These are phyloP conservation scores for Hyposoter didymator DNA, from an alignment of 2,888 invertebrate species.

Conservation along the genomic window DNA sequence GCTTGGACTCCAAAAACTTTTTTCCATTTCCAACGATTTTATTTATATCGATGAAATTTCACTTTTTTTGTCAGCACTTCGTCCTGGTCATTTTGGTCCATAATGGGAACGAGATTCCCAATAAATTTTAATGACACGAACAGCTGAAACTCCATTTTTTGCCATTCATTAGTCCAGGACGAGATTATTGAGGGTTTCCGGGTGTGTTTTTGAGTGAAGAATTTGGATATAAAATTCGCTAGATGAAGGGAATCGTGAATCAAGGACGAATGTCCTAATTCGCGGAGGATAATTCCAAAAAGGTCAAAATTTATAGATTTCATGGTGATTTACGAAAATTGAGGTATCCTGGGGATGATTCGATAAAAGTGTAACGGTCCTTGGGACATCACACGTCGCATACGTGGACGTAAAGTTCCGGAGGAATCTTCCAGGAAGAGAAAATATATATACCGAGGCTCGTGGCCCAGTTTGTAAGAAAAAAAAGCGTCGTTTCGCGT, in stretches of 20 bases:
- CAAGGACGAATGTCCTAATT: conserved; percentile 53
- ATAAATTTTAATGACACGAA: no score
- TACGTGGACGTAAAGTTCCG: conserved; percentile 52
- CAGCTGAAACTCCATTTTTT: background rate
- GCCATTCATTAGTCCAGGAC: background rate
- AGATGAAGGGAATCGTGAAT: conserved; percentile 35
- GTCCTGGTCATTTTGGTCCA: no score
- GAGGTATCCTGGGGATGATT: conserved; percentile 69
- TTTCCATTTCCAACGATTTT: background rate
- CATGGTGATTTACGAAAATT: conserved; percentile 74
- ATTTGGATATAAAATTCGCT: conserved; percentile 8
- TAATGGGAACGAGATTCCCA: no score
- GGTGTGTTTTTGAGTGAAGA: background rate
- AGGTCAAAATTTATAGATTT: conserved; percentile 68
- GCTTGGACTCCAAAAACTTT: background rate
- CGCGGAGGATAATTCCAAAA: conserved; percentile 36
- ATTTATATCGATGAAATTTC: background rate
- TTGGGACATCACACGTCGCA: conserved; percentile 59
- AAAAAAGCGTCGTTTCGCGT: conserved; percentile 50
- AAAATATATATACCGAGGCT: conserved; percentile 8
- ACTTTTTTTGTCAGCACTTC: background rate
- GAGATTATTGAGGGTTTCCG: background rate
- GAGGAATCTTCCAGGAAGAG: conserved; percentile 67
- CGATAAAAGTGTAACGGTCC: conserved; percentile 45
- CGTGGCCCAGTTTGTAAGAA: conserved; percentile 54